Evolutionary conservation across 2,797 vertebrate genomes (phyloP), one percentile per base, ranked within the genome.

Genomic region (Alfaro cultratus): DNA sequence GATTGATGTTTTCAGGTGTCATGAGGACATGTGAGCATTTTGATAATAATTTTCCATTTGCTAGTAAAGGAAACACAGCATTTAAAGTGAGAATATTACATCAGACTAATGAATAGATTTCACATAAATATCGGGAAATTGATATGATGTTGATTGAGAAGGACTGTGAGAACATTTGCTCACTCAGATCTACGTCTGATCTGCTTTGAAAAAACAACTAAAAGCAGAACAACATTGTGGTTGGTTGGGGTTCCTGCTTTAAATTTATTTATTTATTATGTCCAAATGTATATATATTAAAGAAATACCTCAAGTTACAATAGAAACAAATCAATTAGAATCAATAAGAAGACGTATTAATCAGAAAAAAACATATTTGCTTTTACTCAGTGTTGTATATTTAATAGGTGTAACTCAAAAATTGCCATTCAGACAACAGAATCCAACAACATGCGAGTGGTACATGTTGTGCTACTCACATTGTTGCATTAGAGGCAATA

Each of bases 401-500:
- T 29, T 3, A 2, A 5, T 64, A 29, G 6, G 46, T 31, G 23
- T 11, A 18, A 2, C 5, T 60, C 51, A 36, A 6, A 55, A 34
- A 43, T 23, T 82, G 36, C 49, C 21, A 74, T 36, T 51, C 21
- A 67, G 12, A 77, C 6, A 47, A 29, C 9, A 7, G 11, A 53
- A 49, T 36, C 64, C 21, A 18, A 16, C 2, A 76, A 34, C 43
- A 13, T 18, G 16, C 18, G 47, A 64, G 15, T 6, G 1, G 21
- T 26, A 26, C 29, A 18, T 29, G 8, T 31, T 73, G 9, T 53
- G 5, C 4, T 34, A 12, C 39, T 84, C 74, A 21, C 34, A 7
- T 36, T 77, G 74, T 75, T 31, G 16, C 18, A 57, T 76, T 26
- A 21, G 31, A 31, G 57, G 75, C 78, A 46, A 29, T 88, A 83